phyloP scores from a whole-genome alignment of 2,113 vertebrate species.

The Phyllostomus hastatus region DNA sequence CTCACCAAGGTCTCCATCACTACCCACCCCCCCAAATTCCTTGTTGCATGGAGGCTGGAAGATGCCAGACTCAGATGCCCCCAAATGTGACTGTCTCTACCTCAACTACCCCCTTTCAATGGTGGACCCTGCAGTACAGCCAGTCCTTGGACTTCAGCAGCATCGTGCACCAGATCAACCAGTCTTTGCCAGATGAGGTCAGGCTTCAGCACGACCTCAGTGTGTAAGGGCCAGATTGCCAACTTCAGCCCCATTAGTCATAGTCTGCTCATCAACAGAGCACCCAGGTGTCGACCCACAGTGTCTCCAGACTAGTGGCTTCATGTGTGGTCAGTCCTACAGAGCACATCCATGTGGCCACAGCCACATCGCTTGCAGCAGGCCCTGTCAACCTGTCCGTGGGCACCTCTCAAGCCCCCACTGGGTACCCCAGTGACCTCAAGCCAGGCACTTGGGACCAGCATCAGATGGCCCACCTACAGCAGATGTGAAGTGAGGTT shows the following conservation, averaged over 20 bases:
- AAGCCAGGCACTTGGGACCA: slow-evolving; percentile 95
- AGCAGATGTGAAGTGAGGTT: slow-evolving; percentile 90
- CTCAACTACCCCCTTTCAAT: slow-evolving; percentile 99
- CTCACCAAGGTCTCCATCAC: slow-evolving; percentile 84
- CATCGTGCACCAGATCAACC: slow-evolving; percentile 99
- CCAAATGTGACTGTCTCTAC: slow-evolving; percentile 99
- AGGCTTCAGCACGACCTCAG: slow-evolving; percentile 92
- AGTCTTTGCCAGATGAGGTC: slow-evolving; percentile 97
- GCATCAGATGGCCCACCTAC: slow-evolving; percentile 92
- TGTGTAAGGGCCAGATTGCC: slow-evolving; percentile 98
- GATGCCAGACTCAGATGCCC: slow-evolving; percentile 94
- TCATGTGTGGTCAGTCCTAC: slow-evolving; percentile 91
- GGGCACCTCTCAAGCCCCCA: slow-evolving; percentile 90
- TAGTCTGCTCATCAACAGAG: slow-evolving; percentile 97
- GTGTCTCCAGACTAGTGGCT: slow-evolving; percentile 83
- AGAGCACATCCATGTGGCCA: slow-evolving; percentile 86
- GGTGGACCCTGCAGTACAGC: slow-evolving; percentile 94
- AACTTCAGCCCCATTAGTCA: slow-evolving; percentile 98
- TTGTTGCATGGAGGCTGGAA: slow-evolving; percentile 92
- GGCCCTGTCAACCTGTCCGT: slow-evolving; percentile 84
- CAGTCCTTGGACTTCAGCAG: slow-evolving; percentile 94
- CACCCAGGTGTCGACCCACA: slow-evolving; percentile 95
- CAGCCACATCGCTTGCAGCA: slow-evolving; percentile 80
- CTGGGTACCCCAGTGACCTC: slow-evolving; percentile 90
- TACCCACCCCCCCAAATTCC: slow-evolving; percentile 70